Evolutionary conservation across 2,888 invertebrate genomes (phyloP), one percentile per base, ranked within the genome.

Genomic region (Drosophila testacea): DNA sequence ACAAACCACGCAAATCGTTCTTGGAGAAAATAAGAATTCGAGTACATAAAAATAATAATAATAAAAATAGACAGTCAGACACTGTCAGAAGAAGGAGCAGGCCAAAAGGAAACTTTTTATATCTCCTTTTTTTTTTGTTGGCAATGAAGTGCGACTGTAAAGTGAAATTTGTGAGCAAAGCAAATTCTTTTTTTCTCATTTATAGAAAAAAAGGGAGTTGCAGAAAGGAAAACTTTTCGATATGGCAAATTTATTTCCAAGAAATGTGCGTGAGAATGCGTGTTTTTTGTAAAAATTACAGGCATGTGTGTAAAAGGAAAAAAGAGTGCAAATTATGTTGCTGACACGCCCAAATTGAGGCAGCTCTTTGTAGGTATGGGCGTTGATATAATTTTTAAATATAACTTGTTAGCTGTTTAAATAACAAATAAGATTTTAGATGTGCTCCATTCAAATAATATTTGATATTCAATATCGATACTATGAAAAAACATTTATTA

Each of bases 21-120:
- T 70, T 73, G 52, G 66, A 39, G 64, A 69, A 78, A 70, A 86
- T 76, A 83, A 85, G 80, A 80, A 82, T 82, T 70, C 74, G 70
- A 85, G 74, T 88, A 85, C 83, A 88, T 88, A 88, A 88, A 88
- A 82, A 82, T 85, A 88, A 83, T 71, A 80, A 82, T 79, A 79
- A 82, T 77, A 79, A 80, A 66, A 86, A 81, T 27, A 52, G 47
- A 55, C 42, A 42, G 42, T 16, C 41, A 27, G n/a, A 32, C 42
- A 44, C 10, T 48, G 30, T 46, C 22, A 22, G 2, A 54, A 32
- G 46, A 36, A 28, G 39, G 13, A 51, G 22, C 51, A 36, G 41
- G 28, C 42, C 67, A 6, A 10, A 10, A 36, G 60, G 55, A 41
- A 36, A 51, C 42, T 52, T 52, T 22, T 22, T 22, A 1, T 22